phyloP scores from a whole-genome alignment of 2,888 invertebrate genomes.

The Hirudinaria manillensis region DNA sequence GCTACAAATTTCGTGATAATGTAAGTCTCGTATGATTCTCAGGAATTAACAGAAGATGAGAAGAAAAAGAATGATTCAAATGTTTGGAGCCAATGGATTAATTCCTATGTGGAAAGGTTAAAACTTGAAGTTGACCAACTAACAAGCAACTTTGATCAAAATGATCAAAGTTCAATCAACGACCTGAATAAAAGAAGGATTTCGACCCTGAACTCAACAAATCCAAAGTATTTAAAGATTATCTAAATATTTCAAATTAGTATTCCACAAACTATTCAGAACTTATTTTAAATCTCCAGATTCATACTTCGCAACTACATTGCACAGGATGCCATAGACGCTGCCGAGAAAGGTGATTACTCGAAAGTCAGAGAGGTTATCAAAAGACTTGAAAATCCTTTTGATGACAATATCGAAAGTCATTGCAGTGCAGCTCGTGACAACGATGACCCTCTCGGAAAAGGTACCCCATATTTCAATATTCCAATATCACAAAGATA shows the following conservation, averaged over 20 bases:
- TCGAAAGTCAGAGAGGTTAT: slow-evolving; percentile 58
- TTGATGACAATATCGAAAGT: slow-evolving; percentile 49
- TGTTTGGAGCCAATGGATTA: slow-evolving; percentile 52
- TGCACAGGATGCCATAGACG: slow-evolving; percentile 62
- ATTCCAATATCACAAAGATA: no score
- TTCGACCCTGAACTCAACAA: slow-evolving; percentile 50
- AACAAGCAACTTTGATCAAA: neutral
- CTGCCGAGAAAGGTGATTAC: slow-evolving; percentile 63
- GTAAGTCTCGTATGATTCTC: slow-evolving; percentile 6
- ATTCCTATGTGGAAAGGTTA: slow-evolving; percentile 48
- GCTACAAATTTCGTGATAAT: neutral
- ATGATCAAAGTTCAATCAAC: slow-evolving; percentile 37
- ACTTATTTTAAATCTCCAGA: slow-evolving; percentile 43
- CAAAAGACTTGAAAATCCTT: slow-evolving; percentile 60
- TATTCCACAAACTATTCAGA: neutral
- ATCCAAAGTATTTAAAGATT: slow-evolving; percentile 49
- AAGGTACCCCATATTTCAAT: no score
- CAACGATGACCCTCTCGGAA: no score
- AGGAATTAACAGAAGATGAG: slow-evolving; percentile 47
- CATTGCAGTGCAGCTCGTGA: neutral
- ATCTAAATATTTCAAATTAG: neutral
- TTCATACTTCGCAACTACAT: slow-evolving; percentile 65
- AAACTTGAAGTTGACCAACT: slow-evolving; percentile 45
- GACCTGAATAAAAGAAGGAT: slow-evolving; percentile 44
- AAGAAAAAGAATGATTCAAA: slow-evolving; percentile 45